These are phyloP conservation scores for Orthosia gracilis DNA, from an alignment of 2,888 invertebrate genomes.

Conservation along the genomic window DNA sequence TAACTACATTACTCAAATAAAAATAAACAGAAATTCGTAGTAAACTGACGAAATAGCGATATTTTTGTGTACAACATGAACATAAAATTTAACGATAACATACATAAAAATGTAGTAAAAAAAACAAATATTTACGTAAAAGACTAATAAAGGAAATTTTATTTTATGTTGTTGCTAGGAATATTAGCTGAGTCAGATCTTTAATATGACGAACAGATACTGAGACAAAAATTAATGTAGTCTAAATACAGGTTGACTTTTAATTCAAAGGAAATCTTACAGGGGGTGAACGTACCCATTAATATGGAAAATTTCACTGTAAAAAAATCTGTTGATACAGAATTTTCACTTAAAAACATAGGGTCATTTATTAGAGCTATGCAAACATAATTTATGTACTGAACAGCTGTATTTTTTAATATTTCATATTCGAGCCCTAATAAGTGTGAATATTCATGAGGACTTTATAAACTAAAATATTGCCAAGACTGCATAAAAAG, in stretches of 20 bases:
- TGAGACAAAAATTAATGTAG: too few species aligned
- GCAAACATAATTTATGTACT: too few species aligned
- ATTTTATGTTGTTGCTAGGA: slow-evolving; percentile 17
- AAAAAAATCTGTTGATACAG: too few species aligned
- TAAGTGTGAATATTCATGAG: too few species aligned
- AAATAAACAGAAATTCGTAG: slow-evolving; percentile 34
- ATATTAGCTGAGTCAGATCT: slow-evolving; percentile 13
- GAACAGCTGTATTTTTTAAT: too few species aligned
- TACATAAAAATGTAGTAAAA: slow-evolving; percentile 32
- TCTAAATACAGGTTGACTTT: neutral
- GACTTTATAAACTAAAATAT: too few species aligned
- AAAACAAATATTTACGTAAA: slow-evolving; percentile 32
- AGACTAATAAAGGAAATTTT: slow-evolving; percentile 37
- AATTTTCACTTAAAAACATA: too few species aligned
- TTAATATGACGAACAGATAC: neutral
- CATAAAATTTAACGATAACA: slow-evolving; percentile 56
- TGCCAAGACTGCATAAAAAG: neutral
- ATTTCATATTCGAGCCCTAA: too few species aligned
- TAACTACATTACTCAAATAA: slow-evolving; percentile 35
- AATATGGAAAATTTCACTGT: too few species aligned
- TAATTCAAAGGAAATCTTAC: too few species aligned
- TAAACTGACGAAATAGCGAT: slow-evolving; percentile 28
- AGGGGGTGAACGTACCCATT: too few species aligned
- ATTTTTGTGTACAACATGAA: slow-evolving; percentile 43
- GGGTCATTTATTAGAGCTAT: too few species aligned